A percentile compares a stretch with the other conserved stretches of the same genome.
phyloP scores from a whole-genome alignment of 1,140 invertebrate genomes.

The Polypedilum vanderplanki region DNA sequence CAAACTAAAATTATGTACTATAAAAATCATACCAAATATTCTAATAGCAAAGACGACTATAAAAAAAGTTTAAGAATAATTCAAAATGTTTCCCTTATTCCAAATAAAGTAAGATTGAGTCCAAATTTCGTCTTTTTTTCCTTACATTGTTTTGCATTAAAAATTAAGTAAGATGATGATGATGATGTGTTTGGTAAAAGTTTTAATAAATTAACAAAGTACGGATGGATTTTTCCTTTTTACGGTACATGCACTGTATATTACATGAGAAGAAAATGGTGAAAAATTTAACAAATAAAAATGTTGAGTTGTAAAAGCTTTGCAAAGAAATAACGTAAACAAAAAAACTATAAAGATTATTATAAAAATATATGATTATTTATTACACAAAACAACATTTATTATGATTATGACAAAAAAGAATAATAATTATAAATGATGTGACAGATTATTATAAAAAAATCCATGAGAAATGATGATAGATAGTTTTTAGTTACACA shows the following conservation, averaged over 20 bases:
- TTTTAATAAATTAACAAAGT: not conserved
- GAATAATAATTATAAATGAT: conserved; percentile 22
- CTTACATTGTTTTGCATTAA: not conserved
- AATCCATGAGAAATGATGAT: conserved; percentile 19
- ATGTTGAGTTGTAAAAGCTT: conserved; percentile 26
- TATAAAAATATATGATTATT: conserved; percentile 5
- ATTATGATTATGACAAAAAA: conserved; percentile 17
- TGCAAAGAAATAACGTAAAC: not conserved
- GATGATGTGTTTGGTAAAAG: not conserved
- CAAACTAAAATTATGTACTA: too few species aligned
- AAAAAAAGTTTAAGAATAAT: not conserved
- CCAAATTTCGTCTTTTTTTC: not conserved
- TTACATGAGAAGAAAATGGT: not conserved
- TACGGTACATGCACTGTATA: conserved; percentile 25
- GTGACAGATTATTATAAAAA: conserved; percentile 9
- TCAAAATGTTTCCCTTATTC: too few species aligned
- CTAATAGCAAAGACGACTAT: conserved; percentile 15
- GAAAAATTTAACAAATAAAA: not conserved
- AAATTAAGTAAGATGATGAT: not conserved
- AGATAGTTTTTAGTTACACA: conserved; percentile 27
- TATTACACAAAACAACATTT: not conserved
- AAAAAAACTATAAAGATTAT: conserved; percentile 7
- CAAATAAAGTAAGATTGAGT: too few species aligned
- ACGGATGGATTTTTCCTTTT: not conserved
- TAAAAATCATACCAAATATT: not conserved